Base-by-base conservation (phyloP, 1,140 invertebrate species). In the Drosophila subpulchrella region DNA sequence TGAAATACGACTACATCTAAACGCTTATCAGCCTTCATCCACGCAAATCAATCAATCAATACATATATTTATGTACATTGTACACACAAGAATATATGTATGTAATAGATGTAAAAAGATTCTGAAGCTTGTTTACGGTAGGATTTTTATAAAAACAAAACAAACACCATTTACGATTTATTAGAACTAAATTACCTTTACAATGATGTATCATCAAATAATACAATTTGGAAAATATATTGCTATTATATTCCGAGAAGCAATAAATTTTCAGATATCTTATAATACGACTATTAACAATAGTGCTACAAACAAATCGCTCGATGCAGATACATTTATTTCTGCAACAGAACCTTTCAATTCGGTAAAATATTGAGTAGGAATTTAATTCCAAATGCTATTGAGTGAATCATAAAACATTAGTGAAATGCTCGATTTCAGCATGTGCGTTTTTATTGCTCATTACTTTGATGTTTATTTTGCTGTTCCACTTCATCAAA, bases 1-100 rank as follows among this genome's bases (percentile, higher is more conserved):
- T 24, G 8, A 47, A 30, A 63, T 4, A 27, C 27, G 27, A 27
- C 3, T 27, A n/a, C 30, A 34, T 3, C 1, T 56, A 17, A 6
- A 20, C 42, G 15, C 17, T 27, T 58, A 70, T 71, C 27, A 48
- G 12, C 17, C 8, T n/a, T 57, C 10, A 36, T n/a, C 10, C 15
- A 42, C n/a, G 15, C 41, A 8, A 46, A 6, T 5, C 15, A 42
- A 20, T 30, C 42, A 30, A 47, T 63, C 32, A 62, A 62, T 11
- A 44, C 5, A 44, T 15, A 6, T 34, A 62, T 11, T 44, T 11
- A 36, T 15, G 8, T 34, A 13, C 30, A 48, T 48, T 6, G 17
- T 20, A 5, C 17, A 5, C 10, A 46, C 15, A 46, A 44, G 15
- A 38, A 38, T 12, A 39, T 34, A 39, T 13, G 3, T 34, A 39